phyloP scores from a whole-genome alignment of 2,113 vertebrate species.

The Taurulus bubalis region DNA sequence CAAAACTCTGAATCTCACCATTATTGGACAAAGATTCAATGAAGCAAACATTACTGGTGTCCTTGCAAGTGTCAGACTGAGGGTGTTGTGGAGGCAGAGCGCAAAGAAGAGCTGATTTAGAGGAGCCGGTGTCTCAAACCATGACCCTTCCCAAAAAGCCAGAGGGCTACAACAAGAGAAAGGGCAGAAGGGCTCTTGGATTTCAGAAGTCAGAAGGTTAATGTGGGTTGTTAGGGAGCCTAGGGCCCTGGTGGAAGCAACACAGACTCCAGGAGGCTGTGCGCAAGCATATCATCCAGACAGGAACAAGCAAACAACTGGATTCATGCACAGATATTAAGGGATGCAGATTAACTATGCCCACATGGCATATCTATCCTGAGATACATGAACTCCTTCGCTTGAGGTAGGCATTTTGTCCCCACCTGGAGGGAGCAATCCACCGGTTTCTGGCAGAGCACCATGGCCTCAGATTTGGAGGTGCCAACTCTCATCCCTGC shows the following conservation, averaged over 20 bases:
- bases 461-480: too few species aligned
- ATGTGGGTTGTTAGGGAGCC: slow-evolving; percentile 46
- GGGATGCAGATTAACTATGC: slow-evolving; percentile 14
- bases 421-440: too few species aligned
- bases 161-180: slow-evolving; percentile 34
- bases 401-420: too few species aligned
- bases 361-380: neutral
- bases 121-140: slow-evolving; percentile 6
- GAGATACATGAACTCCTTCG: too few species aligned
- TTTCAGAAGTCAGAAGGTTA: slow-evolving; percentile 58
- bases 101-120: slow-evolving; percentile 20
- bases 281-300: slow-evolving; percentile 12
- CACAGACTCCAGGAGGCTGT: neutral
- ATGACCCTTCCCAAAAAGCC: slow-evolving; percentile 26
- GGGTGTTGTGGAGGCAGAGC: slow-evolving; percentile 1
- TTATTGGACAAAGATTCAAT: slow-evolving; percentile 11
- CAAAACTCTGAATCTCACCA: neutral
- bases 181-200: slow-evolving; percentile 35
- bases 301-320: slow-evolving; percentile 1
- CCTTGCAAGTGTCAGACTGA: slow-evolving; percentile 10
- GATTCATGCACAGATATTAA: slow-evolving; percentile 20
- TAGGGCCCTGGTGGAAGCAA: slow-evolving; percentile 28
- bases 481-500: too few species aligned
- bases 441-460: too few species aligned
- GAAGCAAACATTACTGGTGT: slow-evolving; percentile 8